phyloP scores from a whole-genome alignment of 2,797 vertebrate species.

The Pogoniulus pusillus region DNA sequence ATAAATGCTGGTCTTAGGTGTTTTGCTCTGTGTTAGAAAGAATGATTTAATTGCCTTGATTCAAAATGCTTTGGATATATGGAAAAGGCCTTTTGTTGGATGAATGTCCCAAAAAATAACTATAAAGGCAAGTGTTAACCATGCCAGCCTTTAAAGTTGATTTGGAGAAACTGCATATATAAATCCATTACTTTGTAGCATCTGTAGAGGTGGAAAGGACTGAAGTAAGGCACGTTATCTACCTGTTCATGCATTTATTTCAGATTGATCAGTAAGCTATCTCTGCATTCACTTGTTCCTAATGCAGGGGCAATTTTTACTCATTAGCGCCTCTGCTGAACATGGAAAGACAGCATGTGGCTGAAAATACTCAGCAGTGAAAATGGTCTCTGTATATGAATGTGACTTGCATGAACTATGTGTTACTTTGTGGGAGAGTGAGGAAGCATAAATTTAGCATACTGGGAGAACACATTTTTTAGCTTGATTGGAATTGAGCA shows the following conservation, averaged over 20 bases:
- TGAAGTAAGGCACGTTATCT: neutral
- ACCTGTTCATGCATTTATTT: neutral
- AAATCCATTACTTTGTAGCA: neutral
- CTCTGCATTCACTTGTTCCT: conserved; percentile 11
- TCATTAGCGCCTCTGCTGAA: neutral
- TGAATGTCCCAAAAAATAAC: neutral
- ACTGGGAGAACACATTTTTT: neutral
- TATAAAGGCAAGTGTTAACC: neutral
- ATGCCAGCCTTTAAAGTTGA: neutral
- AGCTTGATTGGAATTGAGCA: neutral
- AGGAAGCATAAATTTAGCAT: neutral
- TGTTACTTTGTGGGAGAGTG: neutral
- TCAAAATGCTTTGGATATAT: neutral
- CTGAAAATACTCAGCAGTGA: neutral
- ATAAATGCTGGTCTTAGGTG: neutral
- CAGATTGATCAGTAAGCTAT: neutral
- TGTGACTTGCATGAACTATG: neutral
- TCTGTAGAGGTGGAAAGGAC: neutral
- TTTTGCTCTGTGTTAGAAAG: neutral
- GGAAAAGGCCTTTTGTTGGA: neutral
- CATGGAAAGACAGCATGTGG: neutral
- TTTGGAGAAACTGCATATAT: neutral
- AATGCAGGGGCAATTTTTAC: neutral
- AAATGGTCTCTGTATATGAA: neutral
- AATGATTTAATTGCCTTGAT: neutral